phyloP scores from a whole-genome alignment of 2,113 vertebrate species.

The Zingel zingel region DNA sequence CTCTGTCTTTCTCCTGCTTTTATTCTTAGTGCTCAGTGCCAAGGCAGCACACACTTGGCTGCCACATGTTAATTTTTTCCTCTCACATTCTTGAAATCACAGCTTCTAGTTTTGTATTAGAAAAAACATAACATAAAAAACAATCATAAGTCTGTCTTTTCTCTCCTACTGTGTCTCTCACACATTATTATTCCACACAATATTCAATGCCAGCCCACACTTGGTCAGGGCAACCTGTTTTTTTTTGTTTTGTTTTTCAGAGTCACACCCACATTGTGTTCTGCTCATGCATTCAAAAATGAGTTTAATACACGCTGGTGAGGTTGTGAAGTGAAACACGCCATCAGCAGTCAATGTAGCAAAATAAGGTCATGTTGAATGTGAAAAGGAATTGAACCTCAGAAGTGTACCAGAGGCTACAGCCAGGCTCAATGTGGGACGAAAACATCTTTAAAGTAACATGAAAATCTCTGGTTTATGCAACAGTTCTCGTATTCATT shows the following conservation, averaged over 20 bases:
- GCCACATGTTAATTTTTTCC: conserved; percentile 1
- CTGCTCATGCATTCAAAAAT: conserved; percentile 28
- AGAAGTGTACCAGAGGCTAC: background rate
- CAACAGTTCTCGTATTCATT: background rate
- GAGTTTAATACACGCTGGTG: background rate
- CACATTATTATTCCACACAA: conserved; percentile 49
- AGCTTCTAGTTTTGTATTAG: conserved; percentile 29
- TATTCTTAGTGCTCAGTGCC: conserved; percentile 11
- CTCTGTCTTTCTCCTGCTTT: conserved; percentile 33
- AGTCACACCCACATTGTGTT: conserved; percentile 50
- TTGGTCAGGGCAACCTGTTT: conserved; percentile 16
- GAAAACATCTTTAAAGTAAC: background rate
- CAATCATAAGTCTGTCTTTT: conserved; percentile 15
- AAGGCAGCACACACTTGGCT: conserved; percentile 51
- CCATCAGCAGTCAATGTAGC: background rate
- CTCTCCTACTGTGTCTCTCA: conserved; percentile 16
- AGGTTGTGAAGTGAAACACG: conserved; percentile 6
- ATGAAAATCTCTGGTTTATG: background rate
- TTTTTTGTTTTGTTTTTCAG: background rate
- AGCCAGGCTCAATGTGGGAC: background rate
- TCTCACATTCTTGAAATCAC: conserved; percentile 41
- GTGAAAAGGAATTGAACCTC: conserved; percentile 8
- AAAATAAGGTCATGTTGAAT: conserved; percentile 23
- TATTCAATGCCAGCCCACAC: conserved; percentile 55
- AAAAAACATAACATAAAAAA: conserved; percentile 3